Percentiles rank a stretch among this genome's conserved stretches.
Conservation (phyloP, 2,888 invertebrate genomes). For the Hartigia nigra region DNA sequence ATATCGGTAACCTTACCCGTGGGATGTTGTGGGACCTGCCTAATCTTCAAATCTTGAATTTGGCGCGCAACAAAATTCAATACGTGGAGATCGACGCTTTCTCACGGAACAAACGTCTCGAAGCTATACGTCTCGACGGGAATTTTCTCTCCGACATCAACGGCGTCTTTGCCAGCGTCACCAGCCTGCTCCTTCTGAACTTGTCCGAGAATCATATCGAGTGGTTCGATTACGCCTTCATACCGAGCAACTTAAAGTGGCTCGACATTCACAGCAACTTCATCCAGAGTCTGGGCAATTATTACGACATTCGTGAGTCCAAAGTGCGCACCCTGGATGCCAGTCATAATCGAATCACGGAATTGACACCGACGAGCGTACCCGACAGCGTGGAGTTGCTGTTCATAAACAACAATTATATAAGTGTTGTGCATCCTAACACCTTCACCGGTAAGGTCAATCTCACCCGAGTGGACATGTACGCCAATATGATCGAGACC, state of each 20-base stretch:
- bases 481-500: constrained; percentile 86
- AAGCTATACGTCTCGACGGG: constrained; percentile 88
- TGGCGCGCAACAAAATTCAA: constrained; percentile 90
- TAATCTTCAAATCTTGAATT: constrained; percentile 85
- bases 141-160: constrained; percentile 91
- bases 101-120: constrained; percentile 82
- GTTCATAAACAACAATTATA: constrained; percentile 90
- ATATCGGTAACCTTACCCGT: constrained; percentile 84
- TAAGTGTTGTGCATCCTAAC: constrained; percentile 83
- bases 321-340: constrained; percentile 86
- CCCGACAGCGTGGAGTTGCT: constrained; percentile 89
- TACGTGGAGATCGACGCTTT: constrained; percentile 87
- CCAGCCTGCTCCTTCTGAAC: constrained; percentile 88
- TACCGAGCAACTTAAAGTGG: constrained; percentile 90
- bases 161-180: constrained; percentile 86
- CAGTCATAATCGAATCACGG: constrained; percentile 88
- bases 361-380: constrained; percentile 85
- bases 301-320: constrained; percentile 78
- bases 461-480: constrained; percentile 88
- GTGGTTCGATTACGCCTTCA: constrained; percentile 94
- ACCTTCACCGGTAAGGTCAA: constrained; percentile 88
- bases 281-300: constrained; percentile 88
- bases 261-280: constrained; percentile 91
- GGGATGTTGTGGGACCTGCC: constrained; percentile 91
- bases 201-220: constrained; percentile 91